Evolutionary conservation across 2,113 vertebrate genomes (phyloP).

Genomic region (Tenebrosternarchus preto): DNA sequence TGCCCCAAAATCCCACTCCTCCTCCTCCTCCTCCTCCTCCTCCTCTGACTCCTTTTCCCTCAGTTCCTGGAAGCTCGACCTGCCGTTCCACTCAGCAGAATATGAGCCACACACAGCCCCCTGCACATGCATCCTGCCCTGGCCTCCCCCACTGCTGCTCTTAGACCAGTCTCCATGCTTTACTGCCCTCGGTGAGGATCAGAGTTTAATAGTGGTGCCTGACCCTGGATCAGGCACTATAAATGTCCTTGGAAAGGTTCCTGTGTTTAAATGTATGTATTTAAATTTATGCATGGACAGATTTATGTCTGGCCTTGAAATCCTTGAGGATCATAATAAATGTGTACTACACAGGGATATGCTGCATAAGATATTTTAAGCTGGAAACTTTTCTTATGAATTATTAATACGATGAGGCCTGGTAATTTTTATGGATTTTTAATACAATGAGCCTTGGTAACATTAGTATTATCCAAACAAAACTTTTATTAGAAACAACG

Average conservation of each 20-base stretch:
- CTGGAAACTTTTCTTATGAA: slow-evolving; percentile 19
- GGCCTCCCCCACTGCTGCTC: slow-evolving; percentile 13
- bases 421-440: slow-evolving; percentile 7
- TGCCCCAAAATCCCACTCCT: slow-evolving; percentile 69
- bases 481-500: not conserved
- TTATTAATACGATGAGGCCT: slow-evolving; percentile 12
- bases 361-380: slow-evolving; percentile 6
- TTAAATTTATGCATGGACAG: slow-evolving; percentile 1
- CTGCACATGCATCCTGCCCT: slow-evolving; percentile 32
- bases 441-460: not conserved
- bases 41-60: slow-evolving; percentile 53
- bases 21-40: slow-evolving; percentile 49
- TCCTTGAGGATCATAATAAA: slow-evolving; percentile 20
- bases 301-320: slow-evolving; percentile 36
- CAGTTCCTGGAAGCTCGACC: slow-evolving; percentile 64
- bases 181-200: not conserved
- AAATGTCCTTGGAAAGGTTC: not conserved
- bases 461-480: slow-evolving; percentile 16
- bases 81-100: slow-evolving; percentile 71
- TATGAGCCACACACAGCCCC: slow-evolving; percentile 60
- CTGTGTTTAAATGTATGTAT: slow-evolving; percentile 21
- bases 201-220: not conserved
- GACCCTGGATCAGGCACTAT: slow-evolving; percentile 7
- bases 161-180: not conserved
- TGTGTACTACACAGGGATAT: slow-evolving; percentile 21